Evolutionary conservation across 2,797 vertebrate species (phyloP).

Genomic region (Aldrovandia affinis): DNA sequence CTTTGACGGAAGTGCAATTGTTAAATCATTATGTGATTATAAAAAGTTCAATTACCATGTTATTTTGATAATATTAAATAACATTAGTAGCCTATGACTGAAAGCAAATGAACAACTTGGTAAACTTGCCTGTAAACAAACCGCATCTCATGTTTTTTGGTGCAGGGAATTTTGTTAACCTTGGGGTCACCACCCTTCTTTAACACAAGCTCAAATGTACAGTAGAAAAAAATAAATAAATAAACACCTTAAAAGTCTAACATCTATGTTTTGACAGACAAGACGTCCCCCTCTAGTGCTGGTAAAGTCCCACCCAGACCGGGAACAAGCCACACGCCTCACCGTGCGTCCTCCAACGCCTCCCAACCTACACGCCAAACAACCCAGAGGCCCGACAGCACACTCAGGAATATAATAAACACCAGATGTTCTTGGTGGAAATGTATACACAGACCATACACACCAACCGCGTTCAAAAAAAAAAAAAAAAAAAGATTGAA

Average conservation of each 20-base stretch:
- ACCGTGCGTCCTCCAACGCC: conserved; percentile 59
- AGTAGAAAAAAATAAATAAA: neutral
- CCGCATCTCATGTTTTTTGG: neutral
- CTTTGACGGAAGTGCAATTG: neutral
- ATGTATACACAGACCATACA: conserved; percentile 73
- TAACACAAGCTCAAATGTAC: conserved; percentile 9
- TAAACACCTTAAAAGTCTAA: conserved; percentile 11
- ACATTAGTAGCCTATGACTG: neutral
- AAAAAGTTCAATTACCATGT: neutral
- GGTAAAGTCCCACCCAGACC: conserved; percentile 23
- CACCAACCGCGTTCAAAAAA: conserved; percentile 67
- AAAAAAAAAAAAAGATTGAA: conserved; percentile 49
- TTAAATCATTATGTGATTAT: neutral
- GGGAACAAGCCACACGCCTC: conserved; percentile 52
- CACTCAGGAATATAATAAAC: conserved; percentile 76
- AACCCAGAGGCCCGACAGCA: conserved; percentile 62
- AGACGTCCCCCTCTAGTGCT: conserved; percentile 10
- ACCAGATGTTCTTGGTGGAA: conserved; percentile 76
- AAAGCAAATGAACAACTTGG: neutral
- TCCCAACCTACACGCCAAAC: conserved; percentile 72
- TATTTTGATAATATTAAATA: neutral
- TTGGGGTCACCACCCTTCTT: neutral
- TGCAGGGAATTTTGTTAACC: neutral
- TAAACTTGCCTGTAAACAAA: neutral
- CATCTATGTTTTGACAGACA: conserved; percentile 15